Evolutionary conservation across 2,888 invertebrate genomes (phyloP), one percentile per base, ranked within the genome.

Genomic region (Dasypolia templi): DNA sequence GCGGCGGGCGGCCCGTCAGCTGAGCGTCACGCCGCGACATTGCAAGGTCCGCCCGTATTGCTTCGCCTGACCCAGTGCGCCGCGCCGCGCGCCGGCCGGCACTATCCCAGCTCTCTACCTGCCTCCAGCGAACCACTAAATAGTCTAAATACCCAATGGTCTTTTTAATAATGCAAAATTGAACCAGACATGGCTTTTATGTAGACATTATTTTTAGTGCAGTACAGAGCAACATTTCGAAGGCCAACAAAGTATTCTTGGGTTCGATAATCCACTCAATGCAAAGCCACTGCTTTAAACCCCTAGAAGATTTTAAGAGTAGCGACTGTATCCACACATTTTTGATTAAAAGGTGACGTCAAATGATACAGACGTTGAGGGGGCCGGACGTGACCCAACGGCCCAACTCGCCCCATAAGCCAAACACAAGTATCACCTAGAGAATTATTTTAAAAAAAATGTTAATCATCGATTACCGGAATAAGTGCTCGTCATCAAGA

Each of bases 1-100:
- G 90, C 87, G 93, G 92, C 92, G 90, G 93, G 94, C 92, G 92
- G 92, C 92, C 91, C 93, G 94, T 96, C 96, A 96, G 96, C 96
- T 96, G 96, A 96, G 96, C 96, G 96, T 95, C 96, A 96, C 94
- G 95, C 94, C 96, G 96, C 96, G 96, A 96, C 96, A 96, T 97
- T 97, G 96, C 97, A 96, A 97, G 96, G 96, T 96, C 96, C 96
- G 94, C 94, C 90, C 91, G 94, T 93, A 93, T 93, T 92, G 92
- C 91, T 89, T 91, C 90, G 94, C 94, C 94, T 95, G 95, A 95
- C 95, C 94, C 95, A 95, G 93, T 95, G 94, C 93, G 93, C 94
- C 88, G 90, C 88, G 90, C 89, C 84, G 85, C 74, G 79, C 81
- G 84, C 84, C 84, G 81, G 75, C 87, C 87, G 87, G 88, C 85